Conservation (phyloP, 2,113 vertebrate genomes). For the Pavo muticus region DNA sequence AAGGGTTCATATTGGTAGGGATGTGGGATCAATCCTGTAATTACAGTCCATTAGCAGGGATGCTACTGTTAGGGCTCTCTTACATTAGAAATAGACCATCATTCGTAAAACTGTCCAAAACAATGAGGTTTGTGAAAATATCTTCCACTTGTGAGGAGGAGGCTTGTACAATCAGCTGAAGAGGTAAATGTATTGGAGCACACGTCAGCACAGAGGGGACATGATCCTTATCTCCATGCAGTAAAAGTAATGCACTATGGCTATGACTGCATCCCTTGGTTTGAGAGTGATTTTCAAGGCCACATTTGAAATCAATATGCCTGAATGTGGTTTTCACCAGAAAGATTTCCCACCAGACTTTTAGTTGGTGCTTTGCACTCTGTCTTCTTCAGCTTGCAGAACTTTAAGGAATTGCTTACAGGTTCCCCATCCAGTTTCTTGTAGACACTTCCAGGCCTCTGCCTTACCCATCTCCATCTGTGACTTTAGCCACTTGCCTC, state of each 20-base stretch:
- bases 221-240: conserved; percentile 30
- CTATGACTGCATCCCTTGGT: not conserved
- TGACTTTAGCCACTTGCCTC: not conserved
- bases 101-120: conserved; percentile 60
- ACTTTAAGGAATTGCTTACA: conserved; percentile 7
- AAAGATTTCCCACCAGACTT: conserved; percentile 21
- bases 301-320: conserved; percentile 16
- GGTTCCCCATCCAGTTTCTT: not conserved
- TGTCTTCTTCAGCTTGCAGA: not conserved
- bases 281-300: conserved; percentile 47
- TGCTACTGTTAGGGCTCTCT: conserved; percentile 39
- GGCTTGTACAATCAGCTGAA: conserved; percentile 21
- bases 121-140: conserved; percentile 55
- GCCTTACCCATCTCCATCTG: not conserved
- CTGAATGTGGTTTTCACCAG: conserved; percentile 1
- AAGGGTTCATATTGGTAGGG: conserved; percentile 42
- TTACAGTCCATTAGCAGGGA: conserved; percentile 66
- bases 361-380: not conserved
- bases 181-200: conserved; percentile 32
- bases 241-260: not conserved
- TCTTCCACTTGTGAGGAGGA: conserved; percentile 47
- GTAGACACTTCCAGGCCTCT: not conserved
- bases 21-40: conserved; percentile 68
- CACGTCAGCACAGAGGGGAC: conserved; percentile 25
- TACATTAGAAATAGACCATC: conserved; percentile 63